Evolutionary conservation across 2,113 vertebrate genomes (phyloP), one percentile per base, ranked within the genome.

Genomic region (Symphodus melops): DNA sequence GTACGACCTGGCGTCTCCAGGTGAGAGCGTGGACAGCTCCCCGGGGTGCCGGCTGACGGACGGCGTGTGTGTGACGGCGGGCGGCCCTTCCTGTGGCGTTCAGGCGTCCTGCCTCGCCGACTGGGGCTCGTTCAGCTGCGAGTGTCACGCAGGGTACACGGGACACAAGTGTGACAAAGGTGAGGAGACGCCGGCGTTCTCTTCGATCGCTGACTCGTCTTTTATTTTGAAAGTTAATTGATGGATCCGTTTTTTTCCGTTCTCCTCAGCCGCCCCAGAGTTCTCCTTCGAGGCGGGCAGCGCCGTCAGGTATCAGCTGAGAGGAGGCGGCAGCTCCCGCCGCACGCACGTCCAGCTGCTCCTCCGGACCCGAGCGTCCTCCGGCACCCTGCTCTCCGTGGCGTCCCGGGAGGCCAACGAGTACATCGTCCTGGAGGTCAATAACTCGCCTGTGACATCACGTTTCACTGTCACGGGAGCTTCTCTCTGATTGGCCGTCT

Each of bases 61-160:
- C 68, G 92, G 91, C 1, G 90, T 94, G 82, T 97, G 96, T 55
- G 82, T 93, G 57, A 95, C 89, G 0, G 67, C 83, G 1, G 93
- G 90, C 8, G 84, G 89, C 0, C 90, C 94, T 7, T 94, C 95
- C 37, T 97, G 96, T 67, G 96, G 96, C 0, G n/a, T 75, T 28
- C 94, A 95, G 4, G 95, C 94, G 48, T 94, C 92, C 69, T 97
- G 96, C 69, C 77, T 93, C 49, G 94, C 94, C 6, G 94, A 93
- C 49, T 96, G 95, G 96, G 94, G 93, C 68, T 96, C 94, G 44
- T 95, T 96, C 82, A 96, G 59, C 88, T 97, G 96, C 71, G 91
- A 95, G 73, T 97, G 96, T 21, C 93, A 91, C 61, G 89, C 96
- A 0, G 96, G 96, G 49, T 95, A 93, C 72, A 88, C 69, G 2